These are phyloP conservation scores for Hippocampus barbouri DNA, from an alignment of 2,113 vertebrate species.

Conservation along the genomic window DNA sequence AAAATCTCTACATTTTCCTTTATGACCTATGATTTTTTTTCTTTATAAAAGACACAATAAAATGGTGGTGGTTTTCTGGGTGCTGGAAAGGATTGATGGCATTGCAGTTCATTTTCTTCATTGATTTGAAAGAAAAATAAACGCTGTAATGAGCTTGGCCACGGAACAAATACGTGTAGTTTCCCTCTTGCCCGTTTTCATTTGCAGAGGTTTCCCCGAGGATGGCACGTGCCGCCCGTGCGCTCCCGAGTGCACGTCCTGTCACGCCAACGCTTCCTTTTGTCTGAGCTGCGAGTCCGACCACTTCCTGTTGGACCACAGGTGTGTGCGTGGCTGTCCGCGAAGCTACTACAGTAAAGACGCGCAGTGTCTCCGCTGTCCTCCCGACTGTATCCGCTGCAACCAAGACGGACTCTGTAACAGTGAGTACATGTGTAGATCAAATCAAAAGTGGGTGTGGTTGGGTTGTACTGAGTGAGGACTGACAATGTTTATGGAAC, in stretches of 20 bases:
- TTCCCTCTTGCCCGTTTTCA: background rate
- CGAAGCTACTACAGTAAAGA: constrained; percentile 67
- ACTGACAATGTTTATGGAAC: background rate
- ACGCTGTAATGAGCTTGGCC: no score
- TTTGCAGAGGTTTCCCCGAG: constrained; percentile 78
- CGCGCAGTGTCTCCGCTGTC: constrained; percentile 77
- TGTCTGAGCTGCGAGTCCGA: constrained; percentile 77
- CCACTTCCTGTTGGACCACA: constrained; percentile 65
- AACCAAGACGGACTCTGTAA: constrained; percentile 73
- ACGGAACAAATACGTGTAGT: background rate
- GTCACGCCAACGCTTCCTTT: constrained; percentile 66
- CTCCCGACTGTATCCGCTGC: constrained; percentile 77
- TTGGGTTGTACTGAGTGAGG: no score
- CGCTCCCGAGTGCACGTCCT: constrained; percentile 73
- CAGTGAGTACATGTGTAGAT: constrained; percentile 67
- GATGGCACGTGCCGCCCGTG: constrained; percentile 65
- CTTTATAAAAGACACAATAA: no score
- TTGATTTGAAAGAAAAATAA: no score
- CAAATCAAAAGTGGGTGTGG: background rate
- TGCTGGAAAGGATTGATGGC: no score
- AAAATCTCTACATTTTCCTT: no score
- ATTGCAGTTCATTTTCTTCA: no score
- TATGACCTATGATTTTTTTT: no score
- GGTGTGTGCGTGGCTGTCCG: constrained; percentile 75
- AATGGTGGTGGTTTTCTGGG: no score